These are phyloP conservation scores for Meloe dianella DNA, from an alignment of 2,888 invertebrate species.

Conservation along the genomic window DNA sequence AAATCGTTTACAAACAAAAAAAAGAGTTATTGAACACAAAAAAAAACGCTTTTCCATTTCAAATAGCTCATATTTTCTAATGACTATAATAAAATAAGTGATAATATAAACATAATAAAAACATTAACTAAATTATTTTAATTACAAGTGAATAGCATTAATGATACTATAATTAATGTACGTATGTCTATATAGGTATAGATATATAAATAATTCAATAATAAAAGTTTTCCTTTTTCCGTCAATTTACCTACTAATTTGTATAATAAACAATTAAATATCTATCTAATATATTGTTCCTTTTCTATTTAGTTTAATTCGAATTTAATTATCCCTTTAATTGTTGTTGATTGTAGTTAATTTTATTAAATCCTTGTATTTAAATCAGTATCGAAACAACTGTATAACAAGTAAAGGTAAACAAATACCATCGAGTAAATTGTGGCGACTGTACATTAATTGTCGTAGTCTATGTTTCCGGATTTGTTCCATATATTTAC, in stretches of 20 bases:
- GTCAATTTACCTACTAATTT: neutral
- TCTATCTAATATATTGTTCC: neutral
- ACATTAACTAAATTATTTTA: constrained; percentile 1
- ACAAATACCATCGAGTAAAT: neutral
- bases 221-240: neutral
- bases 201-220: neutral
- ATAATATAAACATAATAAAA: neutral
- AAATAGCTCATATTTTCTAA: too few species aligned
- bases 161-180: neutral
- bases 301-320: neutral
- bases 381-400: neutral
- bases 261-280: neutral
- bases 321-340: neutral
- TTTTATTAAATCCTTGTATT: neutral
- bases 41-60: too few species aligned
- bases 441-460: constrained; percentile 1
- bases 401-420: neutral
- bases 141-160: neutral
- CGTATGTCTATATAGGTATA: too few species aligned
- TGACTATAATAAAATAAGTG: neutral
- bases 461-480: neutral
- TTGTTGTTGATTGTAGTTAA: neutral
- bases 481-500: neutral
- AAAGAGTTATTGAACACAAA: too few species aligned
- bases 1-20: too few species aligned